Conservation (phyloP, 2,797 vertebrate genomes). For the Microctenopoma stevenorrisi region DNA sequence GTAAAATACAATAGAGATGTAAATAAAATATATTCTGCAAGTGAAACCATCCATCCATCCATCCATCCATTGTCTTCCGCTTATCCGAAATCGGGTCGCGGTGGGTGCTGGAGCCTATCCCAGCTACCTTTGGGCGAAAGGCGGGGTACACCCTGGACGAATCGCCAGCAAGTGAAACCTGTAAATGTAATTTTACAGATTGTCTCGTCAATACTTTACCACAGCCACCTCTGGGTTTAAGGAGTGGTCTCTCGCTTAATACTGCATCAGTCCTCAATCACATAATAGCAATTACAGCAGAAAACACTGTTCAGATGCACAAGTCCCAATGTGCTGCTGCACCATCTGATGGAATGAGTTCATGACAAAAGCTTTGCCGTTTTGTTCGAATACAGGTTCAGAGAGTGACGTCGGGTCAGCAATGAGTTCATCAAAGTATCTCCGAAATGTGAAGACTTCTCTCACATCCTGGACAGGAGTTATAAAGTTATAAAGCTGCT, state of each 20-base stretch:
- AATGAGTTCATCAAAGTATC: constrained; percentile 32
- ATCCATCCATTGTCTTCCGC: no score
- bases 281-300: constrained; percentile 43
- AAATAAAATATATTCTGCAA: constrained; percentile 16
- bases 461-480: constrained; percentile 17
- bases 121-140: no score
- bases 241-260: constrained; percentile 48
- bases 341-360: constrained; percentile 10
- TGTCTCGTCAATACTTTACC: constrained; percentile 36
- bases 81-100: no score
- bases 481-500: constrained; percentile 64
- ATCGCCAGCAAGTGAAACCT: constrained; percentile 36
- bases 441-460: constrained; percentile 11
- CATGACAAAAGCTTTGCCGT: not conserved
- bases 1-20: constrained; percentile 67
- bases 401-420: no score
- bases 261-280: constrained; percentile 45
- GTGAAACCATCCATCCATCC: no score
- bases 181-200: constrained; percentile 39
- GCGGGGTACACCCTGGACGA: no score
- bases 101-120: no score
- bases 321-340: constrained; percentile 13
- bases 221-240: constrained; percentile 38
- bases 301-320: constrained; percentile 25
- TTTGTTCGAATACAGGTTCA: constrained; percentile 4